Conservation (phyloP, 2,113 vertebrate genomes). For the Notarius quadriscutis region DNA sequence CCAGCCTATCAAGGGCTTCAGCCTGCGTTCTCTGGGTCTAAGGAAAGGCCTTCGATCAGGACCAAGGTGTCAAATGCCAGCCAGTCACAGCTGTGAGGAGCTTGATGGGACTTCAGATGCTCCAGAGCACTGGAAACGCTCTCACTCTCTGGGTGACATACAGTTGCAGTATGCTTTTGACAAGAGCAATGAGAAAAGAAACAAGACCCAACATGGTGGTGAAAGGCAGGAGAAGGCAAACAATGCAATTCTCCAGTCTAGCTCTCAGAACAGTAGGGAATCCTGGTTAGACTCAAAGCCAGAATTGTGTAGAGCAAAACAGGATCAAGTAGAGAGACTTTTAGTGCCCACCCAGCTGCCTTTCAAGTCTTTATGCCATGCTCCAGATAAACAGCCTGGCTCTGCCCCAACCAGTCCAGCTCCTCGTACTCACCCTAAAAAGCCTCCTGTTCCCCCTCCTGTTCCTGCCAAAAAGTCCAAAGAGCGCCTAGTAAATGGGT, state of each 20-base stretch:
- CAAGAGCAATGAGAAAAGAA: slow-evolving; percentile 59
- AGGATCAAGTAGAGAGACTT: slow-evolving; percentile 51
- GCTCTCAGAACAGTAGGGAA: background rate
- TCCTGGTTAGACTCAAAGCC: slow-evolving; percentile 34
- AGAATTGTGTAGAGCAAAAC: slow-evolving; percentile 30
- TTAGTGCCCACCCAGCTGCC: slow-evolving; percentile 65
- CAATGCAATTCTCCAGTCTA: slow-evolving; percentile 28
- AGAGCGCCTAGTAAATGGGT: slow-evolving; percentile 88
- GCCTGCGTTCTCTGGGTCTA: slow-evolving; percentile 61
- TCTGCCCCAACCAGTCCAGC: slow-evolving; percentile 63
- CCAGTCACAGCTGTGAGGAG: slow-evolving; percentile 88
- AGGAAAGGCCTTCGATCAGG: slow-evolving; percentile 75
- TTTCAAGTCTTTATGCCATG: slow-evolving; percentile 50
- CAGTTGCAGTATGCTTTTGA: slow-evolving; percentile 71
- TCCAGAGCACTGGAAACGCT: slow-evolving; percentile 79
- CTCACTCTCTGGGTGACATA: slow-evolving; percentile 90
- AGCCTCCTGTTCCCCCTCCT: slow-evolving; percentile 86
- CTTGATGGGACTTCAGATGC: slow-evolving; percentile 72
- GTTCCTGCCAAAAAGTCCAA: slow-evolving; percentile 93
- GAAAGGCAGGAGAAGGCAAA: slow-evolving; percentile 52
- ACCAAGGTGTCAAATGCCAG: slow-evolving; percentile 67
- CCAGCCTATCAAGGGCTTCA: slow-evolving; percentile 70
- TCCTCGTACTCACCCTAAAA: slow-evolving; percentile 78
- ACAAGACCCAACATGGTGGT: slow-evolving; percentile 24
- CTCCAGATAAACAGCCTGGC: slow-evolving; percentile 46